Conservation (phyloP, 2,797 vertebrate genomes). For the Sebastes jordani region DNA sequence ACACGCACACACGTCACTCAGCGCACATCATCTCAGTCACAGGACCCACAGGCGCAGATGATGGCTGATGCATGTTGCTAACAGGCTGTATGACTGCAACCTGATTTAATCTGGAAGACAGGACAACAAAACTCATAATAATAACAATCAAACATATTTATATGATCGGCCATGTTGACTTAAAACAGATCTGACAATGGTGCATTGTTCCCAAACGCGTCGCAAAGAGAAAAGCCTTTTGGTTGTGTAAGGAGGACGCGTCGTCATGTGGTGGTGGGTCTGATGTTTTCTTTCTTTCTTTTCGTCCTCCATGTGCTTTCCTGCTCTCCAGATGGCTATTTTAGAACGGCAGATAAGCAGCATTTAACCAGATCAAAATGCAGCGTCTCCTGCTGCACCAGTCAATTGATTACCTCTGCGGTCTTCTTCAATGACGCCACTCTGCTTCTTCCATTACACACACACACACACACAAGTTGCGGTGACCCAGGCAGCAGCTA, state of each 20-base stretch:
- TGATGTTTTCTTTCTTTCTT: not conserved
- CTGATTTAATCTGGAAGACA: not conserved
- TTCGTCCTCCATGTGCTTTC: not conserved
- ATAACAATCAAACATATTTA: not conserved
- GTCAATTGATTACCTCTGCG: conserved; percentile 41
- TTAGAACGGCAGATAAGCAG: not conserved
- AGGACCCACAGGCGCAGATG: conserved; percentile 43
- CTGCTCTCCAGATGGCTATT: not conserved
- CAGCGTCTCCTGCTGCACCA: conserved; percentile 7
- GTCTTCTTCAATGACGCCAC: conserved; percentile 8
- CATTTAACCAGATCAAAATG: not conserved
- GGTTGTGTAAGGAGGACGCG: not conserved
- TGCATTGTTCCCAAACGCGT: not conserved
- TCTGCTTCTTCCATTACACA: not conserved
- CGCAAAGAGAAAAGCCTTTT: not conserved
- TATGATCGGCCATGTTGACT: not conserved
- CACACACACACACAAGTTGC: not conserved
- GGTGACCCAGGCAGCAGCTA: not conserved
- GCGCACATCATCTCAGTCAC: conserved; percentile 45
- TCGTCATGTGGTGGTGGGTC: not conserved
- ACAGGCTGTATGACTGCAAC: not conserved
- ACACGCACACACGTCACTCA: not conserved
- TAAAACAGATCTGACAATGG: not conserved
- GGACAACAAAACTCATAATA: not conserved
- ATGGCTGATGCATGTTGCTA: not conserved